phyloP scores from a whole-genome alignment of 2,888 invertebrate genomes.

The Acronicta alni region DNA sequence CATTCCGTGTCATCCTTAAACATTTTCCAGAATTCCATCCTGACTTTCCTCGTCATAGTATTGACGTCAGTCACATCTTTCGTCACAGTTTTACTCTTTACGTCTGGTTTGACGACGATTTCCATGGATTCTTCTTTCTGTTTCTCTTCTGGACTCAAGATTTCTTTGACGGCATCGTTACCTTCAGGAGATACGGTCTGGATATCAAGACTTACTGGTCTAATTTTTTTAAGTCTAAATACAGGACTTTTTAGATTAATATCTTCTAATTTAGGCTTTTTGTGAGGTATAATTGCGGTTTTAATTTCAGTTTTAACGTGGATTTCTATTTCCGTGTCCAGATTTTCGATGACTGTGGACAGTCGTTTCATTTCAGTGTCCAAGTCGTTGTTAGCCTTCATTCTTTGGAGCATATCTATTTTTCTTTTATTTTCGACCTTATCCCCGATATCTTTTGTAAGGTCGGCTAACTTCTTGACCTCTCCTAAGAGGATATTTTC shows the following conservation, averaged over 20 bases:
- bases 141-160: conserved; percentile 66
- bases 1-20: conserved; percentile 85
- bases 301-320: conserved; percentile 61
- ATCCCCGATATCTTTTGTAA: conserved; percentile 71
- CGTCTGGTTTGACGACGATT: conserved; percentile 67
- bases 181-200: conserved; percentile 50
- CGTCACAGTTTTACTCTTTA: conserved; percentile 30
- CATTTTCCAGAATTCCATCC: conserved; percentile 81
- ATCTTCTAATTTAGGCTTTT: conserved; percentile 64
- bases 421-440: conserved; percentile 72
- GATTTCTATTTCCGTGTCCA: conserved; percentile 74
- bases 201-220: conserved; percentile 73
- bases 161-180: conserved; percentile 45
- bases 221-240: conserved; percentile 80
- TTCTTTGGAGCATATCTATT: conserved; percentile 66
- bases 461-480: conserved; percentile 79
- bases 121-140: conserved; percentile 72
- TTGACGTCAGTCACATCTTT: conserved; percentile 58
- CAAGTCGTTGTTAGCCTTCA: conserved; percentile 77
- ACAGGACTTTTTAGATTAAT: conserved; percentile 74
- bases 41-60: conserved; percentile 67
- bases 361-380: conserved; percentile 84
- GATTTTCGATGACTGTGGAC: conserved; percentile 81
- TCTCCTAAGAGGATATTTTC: conserved; percentile 85
- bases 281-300: conserved; percentile 58